phyloP scores from a whole-genome alignment of 2,797 vertebrate genomes.

The Limosa lapponica region DNA sequence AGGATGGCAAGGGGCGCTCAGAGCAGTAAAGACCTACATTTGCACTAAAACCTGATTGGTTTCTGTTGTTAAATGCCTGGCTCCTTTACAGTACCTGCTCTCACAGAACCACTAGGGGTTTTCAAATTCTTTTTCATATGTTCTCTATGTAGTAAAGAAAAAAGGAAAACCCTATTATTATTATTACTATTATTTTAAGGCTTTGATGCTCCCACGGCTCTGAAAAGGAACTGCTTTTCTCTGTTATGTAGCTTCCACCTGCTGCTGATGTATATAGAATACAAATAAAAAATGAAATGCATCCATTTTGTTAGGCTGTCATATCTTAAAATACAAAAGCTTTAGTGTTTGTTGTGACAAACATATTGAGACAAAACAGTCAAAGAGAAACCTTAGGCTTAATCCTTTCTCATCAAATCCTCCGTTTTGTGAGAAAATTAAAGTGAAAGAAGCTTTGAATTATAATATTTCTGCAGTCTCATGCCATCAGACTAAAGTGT shows the following conservation, averaged over 20 bases:
- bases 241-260: not conserved
- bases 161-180: not conserved
- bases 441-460: not conserved
- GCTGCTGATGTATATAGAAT: not conserved
- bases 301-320: not conserved
- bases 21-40: not conserved
- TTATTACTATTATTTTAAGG: not conserved
- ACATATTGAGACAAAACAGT: not conserved
- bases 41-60: not conserved
- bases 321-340: not conserved
- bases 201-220: fast-evolving
- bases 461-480: not conserved
- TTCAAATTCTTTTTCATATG: not conserved
- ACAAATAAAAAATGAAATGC: not conserved
- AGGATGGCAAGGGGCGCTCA: not conserved
- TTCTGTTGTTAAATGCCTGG: not conserved
- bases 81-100: not conserved
- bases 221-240: not conserved
- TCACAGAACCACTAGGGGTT: not conserved
- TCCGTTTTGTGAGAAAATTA: not conserved
- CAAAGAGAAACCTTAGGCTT: not conserved
- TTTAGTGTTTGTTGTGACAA: not conserved
- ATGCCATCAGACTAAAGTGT: not conserved
- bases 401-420: not conserved
- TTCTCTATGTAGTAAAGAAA: not conserved